Percentiles rank a stretch among this genome's conserved stretches.
These are phyloP conservation scores for Arge pagana DNA, from an alignment of 2,888 invertebrate genomes.

Conservation along the genomic window DNA sequence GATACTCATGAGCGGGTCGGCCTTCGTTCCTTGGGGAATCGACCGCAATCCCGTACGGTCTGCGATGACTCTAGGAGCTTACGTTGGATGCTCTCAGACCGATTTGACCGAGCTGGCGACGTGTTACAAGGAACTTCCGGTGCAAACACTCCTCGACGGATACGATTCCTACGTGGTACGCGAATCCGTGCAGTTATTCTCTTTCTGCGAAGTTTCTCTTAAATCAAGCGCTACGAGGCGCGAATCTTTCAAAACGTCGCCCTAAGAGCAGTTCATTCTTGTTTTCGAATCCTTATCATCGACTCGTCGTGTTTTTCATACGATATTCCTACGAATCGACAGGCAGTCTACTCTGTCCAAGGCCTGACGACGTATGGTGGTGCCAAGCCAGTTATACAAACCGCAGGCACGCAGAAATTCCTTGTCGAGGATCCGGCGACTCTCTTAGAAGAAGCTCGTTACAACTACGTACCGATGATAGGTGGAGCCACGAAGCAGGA, in stretches of 20 bases:
- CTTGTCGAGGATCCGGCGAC: constrained; percentile 40
- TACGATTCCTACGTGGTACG: constrained; percentile 44
- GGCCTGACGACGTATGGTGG: constrained; percentile 47
- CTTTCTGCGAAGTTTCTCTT: too few relatives aligned
- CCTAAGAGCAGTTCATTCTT: too few relatives aligned
- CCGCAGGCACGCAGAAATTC: constrained; percentile 40
- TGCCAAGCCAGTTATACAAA: constrained; percentile 45
- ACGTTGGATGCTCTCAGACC: constrained; percentile 51
- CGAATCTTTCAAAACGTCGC: too few relatives aligned
- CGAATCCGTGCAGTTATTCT: too few relatives aligned
- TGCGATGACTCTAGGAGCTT: constrained; percentile 52
- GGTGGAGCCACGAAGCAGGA: constrained; percentile 60
- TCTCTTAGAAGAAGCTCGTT: constrained; percentile 36
- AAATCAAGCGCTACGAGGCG: too few relatives aligned
- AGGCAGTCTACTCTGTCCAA: neutral
- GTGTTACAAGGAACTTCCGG: constrained; percentile 52
- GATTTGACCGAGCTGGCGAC: constrained; percentile 48
- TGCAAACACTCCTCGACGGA: constrained; percentile 52
- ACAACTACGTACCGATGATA: constrained; percentile 56
- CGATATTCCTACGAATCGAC: too few relatives aligned
- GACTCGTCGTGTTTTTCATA: too few relatives aligned
- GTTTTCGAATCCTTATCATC: too few relatives aligned
- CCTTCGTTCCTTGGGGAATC: constrained; percentile 59
- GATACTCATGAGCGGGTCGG: constrained; percentile 63
- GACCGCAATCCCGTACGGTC: constrained; percentile 52